Base-by-base conservation (phyloP, 2,797 vertebrate species). In the Fistularia commersonii region DNA sequence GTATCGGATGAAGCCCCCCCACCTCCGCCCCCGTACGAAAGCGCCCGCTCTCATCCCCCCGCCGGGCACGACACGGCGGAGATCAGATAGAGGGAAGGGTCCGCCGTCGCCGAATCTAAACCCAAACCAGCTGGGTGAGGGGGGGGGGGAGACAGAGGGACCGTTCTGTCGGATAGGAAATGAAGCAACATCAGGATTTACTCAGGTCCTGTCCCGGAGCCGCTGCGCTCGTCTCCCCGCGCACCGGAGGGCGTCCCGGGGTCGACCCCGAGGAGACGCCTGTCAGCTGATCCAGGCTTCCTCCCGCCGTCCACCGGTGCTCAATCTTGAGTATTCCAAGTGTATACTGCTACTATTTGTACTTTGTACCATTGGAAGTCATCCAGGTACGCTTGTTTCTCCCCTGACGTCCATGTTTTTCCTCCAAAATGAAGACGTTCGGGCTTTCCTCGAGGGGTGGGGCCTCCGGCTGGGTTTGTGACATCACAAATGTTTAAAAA, bases 51-150 rank as follows among this genome's bases (percentile, higher is more conserved):
- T 71, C 73, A 72, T 71, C n/a, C n/a, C 74, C 66, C 44, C 54
- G 42, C 60, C 61, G 75, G 54, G 53, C 73, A 72, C 51, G 61
- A 74, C 67, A 75, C 61, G 37, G 12, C 44, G 51, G 36, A 76
- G 72, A 69, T 65, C 67, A 75, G 75, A 77, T 64, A 42, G 78
- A 77, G 42, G 44, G 50, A 57, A 60, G 58, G 48, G 68, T 47
- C 44, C 75, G 43, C 36, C n/a, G 55, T 72, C 44, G 32, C 52
- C 67, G 58, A 69, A 43, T 76, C 75, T 79, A 84, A 89, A 87
- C 73, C 61, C 76, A 79, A 88, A 87, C 77, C 84, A 87, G 79
- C 74, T 87, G 83, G 80, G 65, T 69, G 72, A 80, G 46, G 49
- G 72, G 79, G 75, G 80, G 79, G 50, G 61, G 74, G 61, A 80